Conservation (phyloP, 2,797 vertebrate species). For the Cetoscarus ocellatus region DNA sequence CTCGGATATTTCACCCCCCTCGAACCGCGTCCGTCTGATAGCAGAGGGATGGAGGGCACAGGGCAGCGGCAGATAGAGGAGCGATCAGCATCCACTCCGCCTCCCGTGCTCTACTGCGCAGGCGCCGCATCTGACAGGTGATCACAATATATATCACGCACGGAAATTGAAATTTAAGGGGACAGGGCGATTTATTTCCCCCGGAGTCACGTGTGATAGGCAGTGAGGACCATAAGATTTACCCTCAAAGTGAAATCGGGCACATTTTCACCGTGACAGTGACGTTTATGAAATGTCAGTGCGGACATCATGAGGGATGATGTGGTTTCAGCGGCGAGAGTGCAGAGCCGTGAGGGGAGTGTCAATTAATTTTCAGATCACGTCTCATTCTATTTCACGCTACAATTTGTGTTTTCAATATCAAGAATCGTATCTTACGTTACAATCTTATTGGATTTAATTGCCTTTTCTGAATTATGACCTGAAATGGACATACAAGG, state of each 20-base stretch:
- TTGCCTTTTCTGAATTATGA: neutral
- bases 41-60: constrained; percentile 83
- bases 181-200: constrained; percentile 68
- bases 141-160: constrained; percentile 82
- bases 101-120: constrained; percentile 82
- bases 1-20: constrained; percentile 46
- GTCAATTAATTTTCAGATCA: neutral
- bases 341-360: neutral
- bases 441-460: neutral
- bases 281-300: constrained; percentile 27
- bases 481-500: neutral
- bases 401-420: neutral
- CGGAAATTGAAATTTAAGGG: constrained; percentile 85
- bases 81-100: constrained; percentile 79
- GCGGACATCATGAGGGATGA: constrained; percentile 23
- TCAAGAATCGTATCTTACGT: neutral
- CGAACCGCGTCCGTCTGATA: constrained; percentile 61
- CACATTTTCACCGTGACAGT: constrained; percentile 11
- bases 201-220: constrained; percentile 58
- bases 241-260: constrained; percentile 4
- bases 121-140: constrained; percentile 84
- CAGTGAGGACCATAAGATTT: constrained; percentile 22
- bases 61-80: constrained; percentile 73
- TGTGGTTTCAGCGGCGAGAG: neutral
- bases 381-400: neutral